Evolutionary conservation across 2,888 invertebrate genomes (phyloP).

Genomic region (Hyles lineata): DNA sequence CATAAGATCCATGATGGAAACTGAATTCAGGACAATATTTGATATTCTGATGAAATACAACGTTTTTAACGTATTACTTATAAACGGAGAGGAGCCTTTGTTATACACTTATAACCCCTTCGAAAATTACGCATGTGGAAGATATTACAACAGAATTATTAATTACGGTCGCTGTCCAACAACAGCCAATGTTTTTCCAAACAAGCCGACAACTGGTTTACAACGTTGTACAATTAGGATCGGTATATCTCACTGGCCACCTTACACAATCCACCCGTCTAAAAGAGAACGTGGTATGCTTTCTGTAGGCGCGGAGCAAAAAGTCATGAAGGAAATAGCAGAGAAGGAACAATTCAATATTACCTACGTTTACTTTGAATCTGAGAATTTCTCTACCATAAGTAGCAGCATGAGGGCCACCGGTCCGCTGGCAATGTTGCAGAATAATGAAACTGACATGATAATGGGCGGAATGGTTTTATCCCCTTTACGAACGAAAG

Average conservation of each 20-base stretch:
- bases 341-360: slow-evolving; percentile 43
- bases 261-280: slow-evolving; percentile 7
- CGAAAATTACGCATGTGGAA: slow-evolving; percentile 66
- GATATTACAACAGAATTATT: slow-evolving; percentile 54
- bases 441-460: slow-evolving; percentile 43
- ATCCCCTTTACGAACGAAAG: slow-evolving; percentile 37
- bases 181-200: slow-evolving; percentile 46
- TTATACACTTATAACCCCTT: slow-evolving; percentile 67
- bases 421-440: slow-evolving; percentile 44
- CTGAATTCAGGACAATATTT: slow-evolving; percentile 51
- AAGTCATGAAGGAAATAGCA: slow-evolving; percentile 40
- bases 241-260: slow-evolving; percentile 56
- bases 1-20: slow-evolving; percentile 41
- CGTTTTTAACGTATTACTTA: slow-evolving; percentile 52
- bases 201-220: slow-evolving; percentile 54
- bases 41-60: slow-evolving; percentile 50
- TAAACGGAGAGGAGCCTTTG: slow-evolving; percentile 52
- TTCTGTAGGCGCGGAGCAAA: slow-evolving; percentile 1
- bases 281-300: not conserved
- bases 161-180: slow-evolving; percentile 55
- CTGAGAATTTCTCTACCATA: not conserved
- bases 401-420: slow-evolving; percentile 1
- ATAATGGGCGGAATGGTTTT: slow-evolving; percentile 47
- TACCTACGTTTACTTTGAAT: slow-evolving; percentile 36
- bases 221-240: slow-evolving; percentile 59